Conservation (phyloP, 2,888 invertebrate species). For the Meiosimyza decipiens region DNA sequence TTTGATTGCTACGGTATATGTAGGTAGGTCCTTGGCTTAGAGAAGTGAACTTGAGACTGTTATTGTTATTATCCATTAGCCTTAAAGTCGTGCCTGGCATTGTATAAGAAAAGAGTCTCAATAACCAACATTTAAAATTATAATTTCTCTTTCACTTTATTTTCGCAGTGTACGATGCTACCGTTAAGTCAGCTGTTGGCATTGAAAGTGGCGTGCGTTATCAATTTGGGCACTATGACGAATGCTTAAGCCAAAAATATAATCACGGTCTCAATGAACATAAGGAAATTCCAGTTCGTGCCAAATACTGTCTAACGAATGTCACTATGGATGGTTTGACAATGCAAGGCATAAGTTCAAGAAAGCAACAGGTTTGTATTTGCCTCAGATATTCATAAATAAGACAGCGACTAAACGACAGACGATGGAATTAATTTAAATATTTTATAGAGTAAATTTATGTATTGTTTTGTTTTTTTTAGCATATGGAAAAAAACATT, state of each 20-base stretch:
- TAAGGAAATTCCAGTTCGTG: slow-evolving; percentile 43
- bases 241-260: slow-evolving; percentile 70
- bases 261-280: slow-evolving; percentile 24
- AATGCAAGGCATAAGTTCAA: slow-evolving; percentile 45
- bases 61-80: too few relatives aligned
- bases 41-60: too few relatives aligned
- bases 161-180: slow-evolving; percentile 77
- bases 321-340: slow-evolving; percentile 63
- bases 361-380: slow-evolving; percentile 46
- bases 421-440: background rate
- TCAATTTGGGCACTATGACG: slow-evolving; percentile 80
- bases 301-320: slow-evolving; percentile 76
- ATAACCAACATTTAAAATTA: too few relatives aligned
- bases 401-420: too few relatives aligned
- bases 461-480: background rate
- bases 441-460: background rate
- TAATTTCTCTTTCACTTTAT: slow-evolving; percentile 14
- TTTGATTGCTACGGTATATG: too few relatives aligned
- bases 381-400: background rate
- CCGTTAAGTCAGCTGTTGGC: slow-evolving; percentile 77
- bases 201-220: slow-evolving; percentile 75
- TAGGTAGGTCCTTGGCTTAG: too few relatives aligned
- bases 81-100: too few relatives aligned
- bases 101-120: too few relatives aligned
- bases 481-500: background rate